Base-by-base conservation (phyloP, 2,888 invertebrate species). In the Scaeva pyrastri region DNA sequence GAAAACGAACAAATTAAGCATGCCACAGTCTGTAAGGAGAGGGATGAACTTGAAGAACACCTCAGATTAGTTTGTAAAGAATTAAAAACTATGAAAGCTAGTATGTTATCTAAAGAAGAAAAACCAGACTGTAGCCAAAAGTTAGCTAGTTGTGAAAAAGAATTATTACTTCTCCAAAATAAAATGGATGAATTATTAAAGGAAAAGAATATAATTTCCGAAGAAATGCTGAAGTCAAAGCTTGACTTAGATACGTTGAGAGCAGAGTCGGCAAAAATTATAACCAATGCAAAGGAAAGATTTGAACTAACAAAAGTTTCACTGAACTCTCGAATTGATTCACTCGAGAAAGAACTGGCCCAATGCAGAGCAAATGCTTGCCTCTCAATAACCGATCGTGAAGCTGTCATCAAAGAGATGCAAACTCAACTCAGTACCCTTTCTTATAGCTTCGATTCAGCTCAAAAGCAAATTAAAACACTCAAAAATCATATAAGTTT, bases 381-480 rank as follows among this genome's bases (percentile, higher is more conserved):
- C 2, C 80, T 92, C 0, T 91, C 92, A 0, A 90, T 92, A 21
- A 90, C 89, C 26, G 92, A 92, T 86, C 91, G 92, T 43, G 92
- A 92, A 83, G 89, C 91, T 1, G 91, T 91, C 26, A 92, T 92
- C 36, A 90, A 91, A 1, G 91, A 92, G 77, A 92, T 92, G 92
- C 91, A 92, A 85, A 90, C 90, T 1, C 92, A 92, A 80, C 88
- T 92, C 19, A 91, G 91, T 68, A 90, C 90, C 0, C 89, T 92
- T 12, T 91, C 92, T 3, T 90, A 90, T 71, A 92, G 91, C 76
- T 92, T 92, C 79, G 92, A 92, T 88, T 91, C 91, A 0, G 92
- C 92, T 21, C 92, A 92, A 83, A 91, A 91, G 50, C 92, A 92
- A 89, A 92, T 92, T 74, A 92, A 91, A 87, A 91, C 91, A 1